Evolutionary conservation across 2,113 vertebrate species (phyloP), one percentile per base, ranked within the genome.

Genomic region (Euleptes europaea): DNA sequence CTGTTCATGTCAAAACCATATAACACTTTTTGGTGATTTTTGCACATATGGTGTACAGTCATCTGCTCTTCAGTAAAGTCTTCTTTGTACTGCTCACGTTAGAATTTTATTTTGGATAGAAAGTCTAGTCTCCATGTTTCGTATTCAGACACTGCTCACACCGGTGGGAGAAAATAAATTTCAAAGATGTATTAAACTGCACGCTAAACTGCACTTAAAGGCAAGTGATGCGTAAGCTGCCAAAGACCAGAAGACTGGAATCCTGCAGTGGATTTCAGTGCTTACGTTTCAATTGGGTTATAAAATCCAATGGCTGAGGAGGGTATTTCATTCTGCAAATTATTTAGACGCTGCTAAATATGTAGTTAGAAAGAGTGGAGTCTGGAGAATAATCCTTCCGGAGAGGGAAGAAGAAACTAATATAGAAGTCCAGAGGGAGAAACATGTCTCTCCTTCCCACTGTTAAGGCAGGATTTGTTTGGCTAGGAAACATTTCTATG

Each of bases 271-370:
- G 78, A 60, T 57, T 86, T 83, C 93, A 86, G 65, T 95, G 54
- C 49, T 94, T 86, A 3, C 92, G 71, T 83, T 19, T 86, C 91
- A 94, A 93, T 91, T 90, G 92, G 94, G 91, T 92, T 85, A 47
- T 6, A 72, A 85, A 85, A 86, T 86, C 42, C 63, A 8, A 28
- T 90, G 83, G 79, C 83, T 91, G 35, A 86, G 86, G 78, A 69
- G 91, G 60, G 84, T 88, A 73, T n/a, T 78, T 81, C 82, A 80
- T 87, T 88, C 84, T 91, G 86, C 88, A 90, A 54, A 76, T 83
- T 86, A 10, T 88, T 92, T 86, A 93, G 84, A 70, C n/a, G 8
- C 79, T 91, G 71, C 69, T 81, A 90, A 83, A 78, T 87, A 75
- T 69, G 75, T 8, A 73, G 54, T 89, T 87, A n/a, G 0, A 42